Evolutionary conservation across 2,113 vertebrate genomes (phyloP), one percentile per base, ranked within the genome.

Genomic region (Atrichornis clamosus): DNA sequence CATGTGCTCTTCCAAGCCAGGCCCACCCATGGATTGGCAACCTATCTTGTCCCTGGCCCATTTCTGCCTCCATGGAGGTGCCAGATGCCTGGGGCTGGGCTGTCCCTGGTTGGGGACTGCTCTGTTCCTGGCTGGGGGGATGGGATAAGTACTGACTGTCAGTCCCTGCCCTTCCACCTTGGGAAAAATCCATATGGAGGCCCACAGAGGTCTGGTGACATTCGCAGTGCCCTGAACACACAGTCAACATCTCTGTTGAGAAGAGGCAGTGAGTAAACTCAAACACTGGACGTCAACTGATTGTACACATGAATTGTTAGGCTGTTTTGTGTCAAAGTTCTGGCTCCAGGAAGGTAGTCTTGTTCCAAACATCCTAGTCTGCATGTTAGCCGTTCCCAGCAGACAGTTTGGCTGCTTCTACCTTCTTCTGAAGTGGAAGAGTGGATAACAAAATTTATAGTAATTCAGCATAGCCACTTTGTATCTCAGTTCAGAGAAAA

Each of bases 11-110:
- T 24, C 10, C 35, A 41, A 59, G 46, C 37, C 32, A 42, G 24
- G 9, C 2, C 26, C 15, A 6, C 3, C 22, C 2, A 1, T 6
- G 3, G 8, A 20, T 8, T 24, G 35, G 6, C 7, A 10, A 2
- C n/a, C 13, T 10, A 3, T 24, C 33, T 8, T 35, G 16, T 41
- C 13, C 4, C 4, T 5, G 12, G 26, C 10, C 19, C n/a, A 16
- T 41, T 39, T 24, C 26, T 3, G 1, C 64, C 18, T 20, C 30
- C 35, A n/a, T 3, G 42, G 20, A 53, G 33, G 6, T 59, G 52
- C 4, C 13, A 0, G 0, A 4, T 37, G 20, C 10, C 33, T 1
- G 4, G 22, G 33, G 3, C 62, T 72, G 42, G 22, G 14, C 35
- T 69, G 30, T 7, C 8, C 15, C 5, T 1, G 0, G 16, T 58